phyloP scores from a whole-genome alignment of 2,797 vertebrate species.

The Oreonectes daqikongensis region DNA sequence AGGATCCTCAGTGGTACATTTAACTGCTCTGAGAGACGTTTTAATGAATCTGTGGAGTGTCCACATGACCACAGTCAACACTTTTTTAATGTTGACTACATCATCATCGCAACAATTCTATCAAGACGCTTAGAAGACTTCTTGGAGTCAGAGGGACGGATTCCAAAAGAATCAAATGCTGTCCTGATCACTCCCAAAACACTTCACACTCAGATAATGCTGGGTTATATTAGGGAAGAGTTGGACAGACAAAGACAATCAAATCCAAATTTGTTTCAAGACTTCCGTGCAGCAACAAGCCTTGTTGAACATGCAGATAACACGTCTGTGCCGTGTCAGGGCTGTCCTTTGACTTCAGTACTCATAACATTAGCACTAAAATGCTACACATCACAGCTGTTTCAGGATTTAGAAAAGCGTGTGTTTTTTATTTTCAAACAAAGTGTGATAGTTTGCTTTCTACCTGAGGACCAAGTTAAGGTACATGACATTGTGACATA shows the following conservation, averaged over 20 bases:
- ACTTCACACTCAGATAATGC: neutral
- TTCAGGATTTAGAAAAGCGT: neutral
- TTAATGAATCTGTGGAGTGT: slow-evolving; percentile 2
- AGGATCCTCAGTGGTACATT: neutral
- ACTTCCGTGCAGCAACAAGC: neutral
- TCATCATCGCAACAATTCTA: slow-evolving; percentile 23
- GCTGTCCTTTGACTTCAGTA: slow-evolving; percentile 28
- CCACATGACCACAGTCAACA: slow-evolving; percentile 4
- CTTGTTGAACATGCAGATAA: neutral
- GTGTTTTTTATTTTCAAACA: neutral
- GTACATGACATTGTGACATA: neutral
- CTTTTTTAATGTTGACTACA: slow-evolving; percentile 18
- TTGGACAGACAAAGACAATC: neutral
- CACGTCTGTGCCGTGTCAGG: neutral
- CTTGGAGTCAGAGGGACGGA: neutral
- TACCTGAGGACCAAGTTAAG: neutral
- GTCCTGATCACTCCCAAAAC: slow-evolving; percentile 8
- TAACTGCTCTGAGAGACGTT: neutral
- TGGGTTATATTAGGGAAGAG: neutral
- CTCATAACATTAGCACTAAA: slow-evolving; percentile 23
- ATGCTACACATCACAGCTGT: neutral
- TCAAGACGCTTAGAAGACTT: neutral
- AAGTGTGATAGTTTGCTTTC: slow-evolving; percentile 19
- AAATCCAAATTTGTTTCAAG: neutral
- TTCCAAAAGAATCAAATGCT: neutral